Evolutionary conservation across 1,140 invertebrate genomes (phyloP).

Genomic region (Geopemphigus sp.): DNA sequence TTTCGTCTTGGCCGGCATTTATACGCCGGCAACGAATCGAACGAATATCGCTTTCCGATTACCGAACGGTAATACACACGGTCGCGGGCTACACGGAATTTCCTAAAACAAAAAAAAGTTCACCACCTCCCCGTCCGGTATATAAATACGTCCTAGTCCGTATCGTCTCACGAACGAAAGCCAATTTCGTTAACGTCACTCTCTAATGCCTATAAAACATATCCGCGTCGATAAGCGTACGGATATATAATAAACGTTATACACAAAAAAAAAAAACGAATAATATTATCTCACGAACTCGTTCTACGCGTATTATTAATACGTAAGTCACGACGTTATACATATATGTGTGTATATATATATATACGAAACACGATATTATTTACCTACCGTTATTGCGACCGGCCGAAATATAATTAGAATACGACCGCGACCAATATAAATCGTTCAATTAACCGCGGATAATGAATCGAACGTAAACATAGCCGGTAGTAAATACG

Average conservation of each 20-base stretch:
- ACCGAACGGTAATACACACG: too few relatives aligned
- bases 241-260: neutral
- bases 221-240: neutral
- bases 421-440: neutral
- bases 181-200: too few relatives aligned
- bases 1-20: too few relatives aligned
- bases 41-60: too few relatives aligned
- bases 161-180: too few relatives aligned
- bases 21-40: too few relatives aligned
- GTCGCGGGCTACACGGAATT: too few relatives aligned
- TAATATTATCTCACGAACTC: slow-evolving; percentile 1
- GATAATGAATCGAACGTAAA: neutral
- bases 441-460: slow-evolving; percentile 18
- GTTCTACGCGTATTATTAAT: neutral
- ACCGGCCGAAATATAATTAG: neutral
- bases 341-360: neutral
- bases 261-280: neutral
- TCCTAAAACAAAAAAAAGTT: too few relatives aligned
- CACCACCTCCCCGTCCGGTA: too few relatives aligned
- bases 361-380: neutral
- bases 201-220: neutral
- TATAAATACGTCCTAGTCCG: too few relatives aligned
- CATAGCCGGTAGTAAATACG: too few relatives aligned
- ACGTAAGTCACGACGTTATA: neutral
- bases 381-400: too few relatives aligned